Base-by-base conservation (phyloP, 2,797 vertebrate genomes). In the Calcarius lapponicus region DNA sequence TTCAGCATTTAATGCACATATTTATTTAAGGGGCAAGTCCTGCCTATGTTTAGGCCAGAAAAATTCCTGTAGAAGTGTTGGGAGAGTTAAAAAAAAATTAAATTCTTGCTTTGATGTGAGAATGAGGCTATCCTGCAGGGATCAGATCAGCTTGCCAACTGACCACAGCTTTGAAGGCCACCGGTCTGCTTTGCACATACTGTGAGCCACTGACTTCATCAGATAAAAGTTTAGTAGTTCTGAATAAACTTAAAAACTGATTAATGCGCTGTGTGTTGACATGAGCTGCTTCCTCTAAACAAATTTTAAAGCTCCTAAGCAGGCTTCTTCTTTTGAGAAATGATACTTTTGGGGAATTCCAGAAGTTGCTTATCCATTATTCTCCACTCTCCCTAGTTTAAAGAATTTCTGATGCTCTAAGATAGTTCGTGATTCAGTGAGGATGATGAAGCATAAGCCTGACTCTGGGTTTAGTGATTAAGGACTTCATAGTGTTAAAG, bases 71-170 rank as follows among this genome's bases (percentile, higher is more conserved):
- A 94, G 78, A 86, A 95, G 64, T 86, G 81, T 34, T 50, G 80
- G 58, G 81, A 91, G 92, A 80, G 66, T 83, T 82, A 8, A 91
- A 93, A 92, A 88, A 80, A 32, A 58, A 25, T 40, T 40, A 11
- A 83, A 92, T 83, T 96, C 78, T 64, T 97, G 69, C 97, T 98
- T 98, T 98, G 97, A 97, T 98, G 96, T 60, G 1, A 88, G 80
- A 91, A 78, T 92, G 74, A 91, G 92, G 93, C 90, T 96, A 36
- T 96, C 98, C 97, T 94, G 90, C 88, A 92, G 97, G 47, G 97
- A 95, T 95, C 87, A 96, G 95, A 95, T 94, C 94, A 92, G 90
- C 28, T 93, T 94, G 97, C 97, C 97, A 98, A 91, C 51, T 72
- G 64, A 89, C 91, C 91, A 90, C 56, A 43, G 88, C 95, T 97